Percentiles rank a stretch among this genome's conserved stretches.
Conservation (phyloP, 2,113 vertebrate species). For the Motacilla alba region DNA sequence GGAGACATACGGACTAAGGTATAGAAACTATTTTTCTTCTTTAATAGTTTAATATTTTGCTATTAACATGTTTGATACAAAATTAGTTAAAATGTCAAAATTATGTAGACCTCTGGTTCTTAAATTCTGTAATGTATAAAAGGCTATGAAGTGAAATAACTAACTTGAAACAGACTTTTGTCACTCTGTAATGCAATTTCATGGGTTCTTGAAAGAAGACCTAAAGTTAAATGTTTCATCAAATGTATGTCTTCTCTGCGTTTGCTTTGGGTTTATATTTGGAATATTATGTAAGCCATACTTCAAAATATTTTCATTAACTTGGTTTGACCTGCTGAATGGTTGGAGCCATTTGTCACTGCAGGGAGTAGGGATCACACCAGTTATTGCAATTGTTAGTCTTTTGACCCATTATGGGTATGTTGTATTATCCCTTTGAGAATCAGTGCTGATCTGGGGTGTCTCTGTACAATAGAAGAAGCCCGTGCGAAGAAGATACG, state of each 20-base stretch:
- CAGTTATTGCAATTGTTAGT: background rate
- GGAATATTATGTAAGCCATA: background rate
- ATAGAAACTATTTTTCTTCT: constrained; percentile 78
- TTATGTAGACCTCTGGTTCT: background rate
- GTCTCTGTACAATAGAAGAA: constrained; percentile 83
- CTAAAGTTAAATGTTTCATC: background rate
- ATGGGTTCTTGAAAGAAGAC: background rate
- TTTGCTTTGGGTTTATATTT: background rate
- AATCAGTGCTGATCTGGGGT: background rate
- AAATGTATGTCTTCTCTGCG: background rate
- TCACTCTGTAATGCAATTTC: background rate
- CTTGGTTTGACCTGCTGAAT: background rate
- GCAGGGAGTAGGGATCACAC: background rate
- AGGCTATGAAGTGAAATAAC: background rate
- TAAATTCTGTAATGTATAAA: background rate
- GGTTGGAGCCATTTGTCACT: background rate
- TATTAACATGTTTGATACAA: constrained; percentile 28
- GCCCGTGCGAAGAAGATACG: constrained; percentile 88
- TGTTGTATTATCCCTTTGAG: fast-evolving
- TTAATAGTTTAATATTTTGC: constrained; percentile 48
- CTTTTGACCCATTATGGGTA: fast-evolving
- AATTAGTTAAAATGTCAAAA: background rate
- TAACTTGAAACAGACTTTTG: background rate
- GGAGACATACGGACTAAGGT: constrained; percentile 99
- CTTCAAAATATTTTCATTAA: background rate